These are phyloP conservation scores for Cryptocephalus primarius DNA, from an alignment of 2,888 invertebrate species.

Conservation along the genomic window DNA sequence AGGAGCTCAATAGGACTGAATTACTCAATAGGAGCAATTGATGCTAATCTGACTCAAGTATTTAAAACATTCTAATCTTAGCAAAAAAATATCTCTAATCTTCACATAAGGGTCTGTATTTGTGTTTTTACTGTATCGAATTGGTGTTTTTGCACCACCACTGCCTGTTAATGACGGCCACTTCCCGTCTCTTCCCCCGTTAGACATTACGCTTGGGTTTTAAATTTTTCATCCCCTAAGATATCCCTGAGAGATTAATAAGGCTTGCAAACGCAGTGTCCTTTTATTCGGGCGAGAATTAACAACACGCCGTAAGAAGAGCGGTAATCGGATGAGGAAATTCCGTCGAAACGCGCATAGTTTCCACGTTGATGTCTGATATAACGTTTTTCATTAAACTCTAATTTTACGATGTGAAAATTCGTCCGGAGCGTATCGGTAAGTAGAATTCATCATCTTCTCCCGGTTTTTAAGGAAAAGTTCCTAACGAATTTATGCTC, in stretches of 20 bases:
- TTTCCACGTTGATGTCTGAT: not conserved
- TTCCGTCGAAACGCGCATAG: conserved; percentile 10
- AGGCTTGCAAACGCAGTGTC: conserved; percentile 35
- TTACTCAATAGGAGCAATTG: too few species aligned
- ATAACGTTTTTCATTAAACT: conserved; percentile 1
- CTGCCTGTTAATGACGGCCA: too few species aligned
- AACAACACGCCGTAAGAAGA: conserved; percentile 23
- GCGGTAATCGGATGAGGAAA: too few species aligned
- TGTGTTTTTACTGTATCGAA: too few species aligned
- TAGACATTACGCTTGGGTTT: conserved; percentile 19
- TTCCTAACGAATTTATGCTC: conserved; percentile 16
- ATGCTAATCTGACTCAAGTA: too few species aligned
- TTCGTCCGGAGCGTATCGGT: conserved; percentile 6
- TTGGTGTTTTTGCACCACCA: too few species aligned
- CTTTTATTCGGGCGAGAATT: conserved; percentile 30
- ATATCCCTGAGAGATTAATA: conserved; percentile 36
- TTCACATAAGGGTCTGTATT: too few species aligned
- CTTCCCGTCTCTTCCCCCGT: too few species aligned
- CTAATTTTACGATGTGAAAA: conserved; percentile 7
- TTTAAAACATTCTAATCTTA: too few species aligned
- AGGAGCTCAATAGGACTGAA: too few species aligned
- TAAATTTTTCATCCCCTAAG: conserved; percentile 36
- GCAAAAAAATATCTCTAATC: too few species aligned
- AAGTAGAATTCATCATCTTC: conserved; percentile 5
- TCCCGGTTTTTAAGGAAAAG: conserved; percentile 11